Percentiles rank a stretch among this genome's conserved stretches.
Evolutionary conservation across 2,113 vertebrate genomes (phyloP).

Genomic region (Petrocephalus zakoni): DNA sequence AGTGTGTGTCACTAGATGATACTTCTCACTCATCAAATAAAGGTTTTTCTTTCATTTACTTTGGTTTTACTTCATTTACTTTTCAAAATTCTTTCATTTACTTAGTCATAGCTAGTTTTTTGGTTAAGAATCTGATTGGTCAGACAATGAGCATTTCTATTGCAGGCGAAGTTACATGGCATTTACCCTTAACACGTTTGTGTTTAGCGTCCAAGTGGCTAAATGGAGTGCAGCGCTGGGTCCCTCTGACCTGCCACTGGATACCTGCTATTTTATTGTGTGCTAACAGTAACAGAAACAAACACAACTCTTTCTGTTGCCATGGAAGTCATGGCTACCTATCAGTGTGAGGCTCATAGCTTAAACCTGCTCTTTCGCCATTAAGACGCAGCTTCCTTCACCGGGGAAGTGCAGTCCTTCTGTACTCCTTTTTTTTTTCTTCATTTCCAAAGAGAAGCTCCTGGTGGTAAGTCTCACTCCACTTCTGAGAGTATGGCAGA

Average conservation of each 20-base stretch:
- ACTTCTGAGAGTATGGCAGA: background rate
- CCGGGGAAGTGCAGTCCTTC: background rate
- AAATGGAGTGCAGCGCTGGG: background rate
- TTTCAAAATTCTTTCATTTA: background rate
- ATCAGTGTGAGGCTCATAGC: background rate
- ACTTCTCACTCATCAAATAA: background rate
- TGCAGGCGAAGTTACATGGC: background rate
- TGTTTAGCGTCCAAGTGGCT: background rate
- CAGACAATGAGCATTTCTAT: background rate
- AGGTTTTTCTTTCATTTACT: background rate
- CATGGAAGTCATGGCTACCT: background rate
- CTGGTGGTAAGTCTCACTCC: background rate
- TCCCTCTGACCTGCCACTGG: background rate
- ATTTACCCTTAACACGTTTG: background rate
- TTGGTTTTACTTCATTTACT: no score
- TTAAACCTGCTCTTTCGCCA: background rate
- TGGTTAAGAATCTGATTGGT: background rate
- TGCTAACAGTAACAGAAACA: slow-evolving; percentile 16
- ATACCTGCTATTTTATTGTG: slow-evolving; percentile 11
- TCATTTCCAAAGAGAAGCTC: background rate
- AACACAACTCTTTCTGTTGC: slow-evolving; percentile 37
- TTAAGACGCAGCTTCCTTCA: background rate
- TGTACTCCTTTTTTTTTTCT: background rate
- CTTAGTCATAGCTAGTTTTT: background rate
- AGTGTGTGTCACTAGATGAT: background rate